phyloP scores from a whole-genome alignment of 2,113 vertebrate species.

The Sakesphorus luctuosus region DNA sequence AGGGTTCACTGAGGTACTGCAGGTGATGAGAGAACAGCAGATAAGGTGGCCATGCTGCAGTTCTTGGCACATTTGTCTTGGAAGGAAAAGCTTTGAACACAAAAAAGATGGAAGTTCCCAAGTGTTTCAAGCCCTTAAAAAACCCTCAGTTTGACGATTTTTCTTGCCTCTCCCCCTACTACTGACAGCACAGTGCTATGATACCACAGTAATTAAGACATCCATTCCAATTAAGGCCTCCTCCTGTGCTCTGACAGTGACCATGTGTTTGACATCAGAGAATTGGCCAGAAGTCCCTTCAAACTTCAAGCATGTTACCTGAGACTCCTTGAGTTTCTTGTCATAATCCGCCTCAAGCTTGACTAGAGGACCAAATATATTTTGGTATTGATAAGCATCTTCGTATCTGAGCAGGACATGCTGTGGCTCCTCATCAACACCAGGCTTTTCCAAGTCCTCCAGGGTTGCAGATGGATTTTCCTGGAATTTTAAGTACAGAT shows the following conservation, averaged over 20 bases:
- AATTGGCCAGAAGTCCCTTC: neutral
- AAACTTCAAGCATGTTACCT: slow-evolving; percentile 75
- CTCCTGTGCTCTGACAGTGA: neutral
- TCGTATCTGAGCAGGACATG: slow-evolving; percentile 96
- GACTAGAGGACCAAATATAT: slow-evolving; percentile 96
- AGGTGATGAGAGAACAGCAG: neutral
- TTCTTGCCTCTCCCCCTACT: neutral
- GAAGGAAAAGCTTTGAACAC: neutral
- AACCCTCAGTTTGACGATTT: neutral
- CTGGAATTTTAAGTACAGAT: slow-evolving; percentile 58
- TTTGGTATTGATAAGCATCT: slow-evolving; percentile 99
- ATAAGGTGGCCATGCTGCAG: neutral
- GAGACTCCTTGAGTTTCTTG: slow-evolving; percentile 99
- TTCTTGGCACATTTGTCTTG: rapidly evolving
- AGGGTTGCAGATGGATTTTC: slow-evolving; percentile 96
- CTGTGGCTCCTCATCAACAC: slow-evolving; percentile 97
- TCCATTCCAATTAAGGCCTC: neutral
- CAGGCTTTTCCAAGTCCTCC: slow-evolving; percentile 97
- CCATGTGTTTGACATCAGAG: neutral
- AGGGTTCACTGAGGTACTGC: neutral
- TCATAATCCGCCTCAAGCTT: slow-evolving; percentile 99
- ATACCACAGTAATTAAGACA: neutral
- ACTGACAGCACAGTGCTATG: neutral
- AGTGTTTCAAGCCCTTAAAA: neutral
- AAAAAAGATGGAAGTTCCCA: neutral